These are phyloP conservation scores for Incurvaria masculella DNA, from an alignment of 2,888 invertebrate genomes.

Conservation along the genomic window DNA sequence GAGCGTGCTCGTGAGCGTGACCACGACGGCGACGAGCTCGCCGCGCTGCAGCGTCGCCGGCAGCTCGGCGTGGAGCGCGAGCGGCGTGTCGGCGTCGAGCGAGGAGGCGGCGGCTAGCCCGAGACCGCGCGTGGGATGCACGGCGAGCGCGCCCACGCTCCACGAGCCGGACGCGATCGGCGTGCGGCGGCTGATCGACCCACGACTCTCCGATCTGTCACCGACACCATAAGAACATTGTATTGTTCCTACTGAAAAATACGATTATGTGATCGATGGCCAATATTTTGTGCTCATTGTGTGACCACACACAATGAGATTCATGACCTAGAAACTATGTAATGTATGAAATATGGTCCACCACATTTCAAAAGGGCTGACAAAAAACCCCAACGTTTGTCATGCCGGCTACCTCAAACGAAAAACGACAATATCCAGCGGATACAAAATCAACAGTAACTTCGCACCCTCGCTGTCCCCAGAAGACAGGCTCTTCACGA, in stretches of 20 bases:
- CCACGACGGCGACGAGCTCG: slow-evolving; percentile 85
- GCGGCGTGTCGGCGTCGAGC: slow-evolving; percentile 53
- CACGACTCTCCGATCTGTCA: slow-evolving; percentile 40
- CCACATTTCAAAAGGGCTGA: no score
- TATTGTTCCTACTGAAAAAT: neutral
- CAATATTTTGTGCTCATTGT: neutral
- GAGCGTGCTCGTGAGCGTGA: slow-evolving; percentile 87
- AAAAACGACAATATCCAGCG: no score
- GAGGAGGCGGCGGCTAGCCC: slow-evolving; percentile 35
- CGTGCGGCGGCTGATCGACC: slow-evolving; percentile 37
- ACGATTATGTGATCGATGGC: neutral
- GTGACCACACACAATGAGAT: no score
- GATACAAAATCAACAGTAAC: no score
- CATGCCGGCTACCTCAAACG: no score
- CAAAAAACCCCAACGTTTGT: no score
- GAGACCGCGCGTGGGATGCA: slow-evolving; percentile 42
- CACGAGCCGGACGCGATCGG: slow-evolving; percentile 34
- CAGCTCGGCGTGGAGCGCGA: slow-evolving; percentile 81
- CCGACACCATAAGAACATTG: slow-evolving; percentile 8
- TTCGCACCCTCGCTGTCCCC: no score
- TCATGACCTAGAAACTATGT: no score
- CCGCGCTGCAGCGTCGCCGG: slow-evolving; percentile 87
- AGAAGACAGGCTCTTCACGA: no score
- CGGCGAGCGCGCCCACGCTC: slow-evolving; percentile 43
- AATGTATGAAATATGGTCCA: no score